Evolutionary conservation across 2,888 invertebrate genomes (phyloP).

Genomic region (Drosophila mimetica): DNA sequence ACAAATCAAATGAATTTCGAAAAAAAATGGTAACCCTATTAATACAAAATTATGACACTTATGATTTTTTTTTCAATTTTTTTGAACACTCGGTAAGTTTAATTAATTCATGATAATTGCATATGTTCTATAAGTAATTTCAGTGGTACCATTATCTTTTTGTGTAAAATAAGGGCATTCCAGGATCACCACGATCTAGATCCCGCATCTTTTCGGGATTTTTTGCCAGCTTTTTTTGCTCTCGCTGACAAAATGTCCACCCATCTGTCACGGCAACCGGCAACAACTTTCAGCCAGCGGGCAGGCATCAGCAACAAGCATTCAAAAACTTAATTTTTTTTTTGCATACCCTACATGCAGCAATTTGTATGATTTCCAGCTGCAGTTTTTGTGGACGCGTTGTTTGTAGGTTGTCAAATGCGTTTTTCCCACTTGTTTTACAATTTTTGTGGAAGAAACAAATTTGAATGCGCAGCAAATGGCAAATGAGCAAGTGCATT

Average conservation of each 20-base stretch:
- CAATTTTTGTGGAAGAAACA: conserved; percentile 45
- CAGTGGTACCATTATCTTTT: too few relatives aligned
- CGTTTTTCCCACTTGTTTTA: conserved; percentile 38
- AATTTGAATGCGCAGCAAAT: conserved; percentile 47
- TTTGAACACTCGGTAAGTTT: too few relatives aligned
- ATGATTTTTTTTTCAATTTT: too few relatives aligned
- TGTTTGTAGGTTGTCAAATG: conserved; percentile 40
- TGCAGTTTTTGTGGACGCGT: conserved; percentile 20
- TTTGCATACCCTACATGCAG: conserved; percentile 38
- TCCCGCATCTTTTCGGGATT: not conserved
- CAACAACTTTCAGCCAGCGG: conserved; percentile 52
- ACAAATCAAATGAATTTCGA: too few relatives aligned
- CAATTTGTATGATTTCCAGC: conserved; percentile 63
- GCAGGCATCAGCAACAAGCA: conserved; percentile 49
- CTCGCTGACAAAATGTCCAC: conserved; percentile 72
- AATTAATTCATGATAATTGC: too few relatives aligned
- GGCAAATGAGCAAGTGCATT: conserved; percentile 53
- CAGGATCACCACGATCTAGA: not conserved
- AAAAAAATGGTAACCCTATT: too few relatives aligned
- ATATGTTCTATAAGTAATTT: too few relatives aligned
- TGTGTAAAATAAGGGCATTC: conserved; percentile 15
- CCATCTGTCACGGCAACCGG: conserved; percentile 74
- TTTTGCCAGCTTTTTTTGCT: conserved; percentile 11
- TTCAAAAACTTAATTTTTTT: conserved; percentile 43
- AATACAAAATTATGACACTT: too few relatives aligned